phyloP scores from a whole-genome alignment of 2,888 invertebrate genomes.

The Junonia oenone region DNA sequence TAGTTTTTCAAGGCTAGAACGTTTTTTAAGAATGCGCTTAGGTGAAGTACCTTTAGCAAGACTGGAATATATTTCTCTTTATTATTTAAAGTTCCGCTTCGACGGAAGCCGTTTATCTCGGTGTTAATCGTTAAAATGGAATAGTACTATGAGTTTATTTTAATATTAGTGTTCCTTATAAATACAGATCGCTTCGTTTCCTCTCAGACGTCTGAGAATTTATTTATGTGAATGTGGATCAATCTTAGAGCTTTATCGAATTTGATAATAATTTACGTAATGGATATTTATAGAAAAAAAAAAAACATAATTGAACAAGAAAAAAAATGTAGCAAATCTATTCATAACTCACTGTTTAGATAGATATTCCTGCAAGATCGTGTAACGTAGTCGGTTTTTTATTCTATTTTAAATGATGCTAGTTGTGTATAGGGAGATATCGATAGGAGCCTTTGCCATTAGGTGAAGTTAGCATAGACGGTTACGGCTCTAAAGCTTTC shows the following conservation, averaged over 20 bases:
- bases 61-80: constrained; percentile 37
- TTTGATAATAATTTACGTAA: constrained; percentile 78
- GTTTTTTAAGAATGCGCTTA: constrained; percentile 48
- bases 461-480: constrained; percentile 45
- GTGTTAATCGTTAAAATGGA: constrained; percentile 15
- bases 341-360: constrained; percentile 62
- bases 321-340: constrained; percentile 43
- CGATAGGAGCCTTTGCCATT: constrained; percentile 43
- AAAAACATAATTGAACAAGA: constrained; percentile 37
- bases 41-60: constrained; percentile 43
- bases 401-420: constrained; percentile 73
- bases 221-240: constrained; percentile 73
- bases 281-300: constrained; percentile 64
- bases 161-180: constrained; percentile 31
- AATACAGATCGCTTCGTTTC: constrained; percentile 39
- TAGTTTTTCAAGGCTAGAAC: constrained; percentile 52
- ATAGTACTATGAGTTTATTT: constrained; percentile 27
- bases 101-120: neutral
- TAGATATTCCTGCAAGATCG: constrained; percentile 60
- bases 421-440: constrained; percentile 56
- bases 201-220: constrained; percentile 41
- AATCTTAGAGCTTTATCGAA: constrained; percentile 79
- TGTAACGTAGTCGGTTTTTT: constrained; percentile 60
- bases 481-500: constrained; percentile 66
- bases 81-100: constrained; percentile 31